Conservation (phyloP, 2,888 invertebrate genomes). For the Mesorhabditis belari region DNA sequence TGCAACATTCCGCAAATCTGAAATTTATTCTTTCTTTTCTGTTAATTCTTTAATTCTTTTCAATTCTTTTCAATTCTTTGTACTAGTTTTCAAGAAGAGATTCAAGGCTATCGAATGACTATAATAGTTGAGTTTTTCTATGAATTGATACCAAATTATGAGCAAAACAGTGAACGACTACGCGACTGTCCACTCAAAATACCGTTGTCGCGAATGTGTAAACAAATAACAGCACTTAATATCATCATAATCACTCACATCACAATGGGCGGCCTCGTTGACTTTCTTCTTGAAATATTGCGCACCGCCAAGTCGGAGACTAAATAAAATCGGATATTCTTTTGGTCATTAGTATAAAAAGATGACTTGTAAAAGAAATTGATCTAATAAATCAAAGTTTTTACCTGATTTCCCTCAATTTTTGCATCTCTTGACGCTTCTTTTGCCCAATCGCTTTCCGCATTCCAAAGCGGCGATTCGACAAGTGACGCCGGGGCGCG, state of each 20-base stretch:
- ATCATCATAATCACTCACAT: slow-evolving; percentile 17
- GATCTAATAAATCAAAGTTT: not conserved
- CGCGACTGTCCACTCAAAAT: too few relatives aligned
- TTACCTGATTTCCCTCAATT: slow-evolving; percentile 28
- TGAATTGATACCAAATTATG: too few relatives aligned
- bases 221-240: not conserved
- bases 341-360: not conserved
- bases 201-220: too few relatives aligned
- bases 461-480: slow-evolving; percentile 28
- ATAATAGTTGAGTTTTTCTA: too few relatives aligned
- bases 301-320: slow-evolving; percentile 46
- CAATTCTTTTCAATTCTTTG: too few relatives aligned
- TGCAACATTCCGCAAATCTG: slow-evolving; percentile 39
- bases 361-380: too few relatives aligned
- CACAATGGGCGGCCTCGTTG: slow-evolving; percentile 39
- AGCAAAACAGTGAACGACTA: too few relatives aligned
- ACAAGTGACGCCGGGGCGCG: slow-evolving; percentile 4
- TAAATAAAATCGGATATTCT: slow-evolving; percentile 2
- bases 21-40: not conserved
- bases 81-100: too few relatives aligned
- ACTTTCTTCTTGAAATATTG: slow-evolving; percentile 48
- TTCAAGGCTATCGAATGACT: too few relatives aligned
- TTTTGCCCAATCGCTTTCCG: slow-evolving; percentile 29
- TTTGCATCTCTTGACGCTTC: slow-evolving; percentile 37
- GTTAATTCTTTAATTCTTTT: too few relatives aligned